Conservation (phyloP, 2,113 vertebrate genomes). For the Corvus hawaiiensis region DNA sequence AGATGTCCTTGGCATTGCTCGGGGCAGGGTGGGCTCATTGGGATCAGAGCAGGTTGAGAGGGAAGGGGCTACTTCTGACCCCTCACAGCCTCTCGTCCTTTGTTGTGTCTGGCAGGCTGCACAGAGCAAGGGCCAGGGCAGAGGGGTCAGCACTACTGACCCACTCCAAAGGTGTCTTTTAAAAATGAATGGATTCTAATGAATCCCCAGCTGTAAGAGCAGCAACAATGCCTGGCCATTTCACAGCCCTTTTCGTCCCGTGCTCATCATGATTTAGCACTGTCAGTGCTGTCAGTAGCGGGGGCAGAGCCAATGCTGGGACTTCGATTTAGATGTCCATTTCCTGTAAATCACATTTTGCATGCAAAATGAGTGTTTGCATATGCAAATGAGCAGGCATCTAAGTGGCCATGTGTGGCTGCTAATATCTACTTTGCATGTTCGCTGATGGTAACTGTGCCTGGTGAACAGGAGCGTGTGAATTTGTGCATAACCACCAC, state of each 20-base stretch:
- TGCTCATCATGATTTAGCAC: background rate
- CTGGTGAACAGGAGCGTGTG: background rate
- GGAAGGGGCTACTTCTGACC: background rate
- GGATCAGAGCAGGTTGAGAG: background rate
- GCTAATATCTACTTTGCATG: background rate
- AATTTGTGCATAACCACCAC: background rate
- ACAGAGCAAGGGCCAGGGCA: background rate
- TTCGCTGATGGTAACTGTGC: background rate
- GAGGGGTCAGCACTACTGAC: background rate
- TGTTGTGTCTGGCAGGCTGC: background rate
- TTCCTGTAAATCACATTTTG: conserved; percentile 18
- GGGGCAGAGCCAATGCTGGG: background rate
- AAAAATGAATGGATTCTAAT: background rate
- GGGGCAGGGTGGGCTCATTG: fast-evolving
- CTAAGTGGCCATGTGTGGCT: conserved; percentile 15
- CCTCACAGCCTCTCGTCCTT: background rate
- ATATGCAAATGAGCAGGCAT: conserved; percentile 35
- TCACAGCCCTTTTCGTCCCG: background rate
- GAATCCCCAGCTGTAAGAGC: background rate
- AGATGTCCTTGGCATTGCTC: background rate
- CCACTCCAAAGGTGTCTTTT: background rate
- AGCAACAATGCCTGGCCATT: background rate
- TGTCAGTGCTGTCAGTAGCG: background rate
- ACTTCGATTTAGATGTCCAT: background rate
- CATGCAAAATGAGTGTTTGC: conserved; percentile 32